Percentiles rank a stretch among this genome's conserved stretches.
phyloP scores from a whole-genome alignment of 2,888 invertebrate genomes.

The Phaedon cochleariae region DNA sequence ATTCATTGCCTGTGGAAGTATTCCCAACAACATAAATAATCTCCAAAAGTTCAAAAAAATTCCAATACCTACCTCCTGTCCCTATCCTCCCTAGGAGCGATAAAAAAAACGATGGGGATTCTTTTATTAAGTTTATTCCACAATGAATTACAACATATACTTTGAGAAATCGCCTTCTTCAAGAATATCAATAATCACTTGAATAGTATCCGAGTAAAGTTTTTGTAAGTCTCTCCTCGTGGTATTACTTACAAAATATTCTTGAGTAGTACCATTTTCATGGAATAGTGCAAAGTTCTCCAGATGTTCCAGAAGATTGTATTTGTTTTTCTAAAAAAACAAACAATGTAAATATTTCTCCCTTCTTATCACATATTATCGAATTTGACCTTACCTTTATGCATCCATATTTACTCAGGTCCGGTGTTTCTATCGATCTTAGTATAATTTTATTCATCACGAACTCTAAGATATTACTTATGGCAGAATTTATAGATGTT shows the following conservation, averaged over 20 bases:
- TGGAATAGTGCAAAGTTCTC: background rate
- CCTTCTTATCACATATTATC: background rate
- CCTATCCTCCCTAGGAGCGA: no score
- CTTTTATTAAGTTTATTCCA: no score
- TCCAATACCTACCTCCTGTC: no score
- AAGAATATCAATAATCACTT: background rate
- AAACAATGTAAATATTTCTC: no score
- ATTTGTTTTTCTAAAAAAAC: background rate
- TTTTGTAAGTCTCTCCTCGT: background rate
- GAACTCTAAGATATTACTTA: conserved; percentile 11
- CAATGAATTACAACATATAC: background rate
- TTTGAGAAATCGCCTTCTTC: background rate
- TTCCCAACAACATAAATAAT: no score
- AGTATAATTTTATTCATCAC: background rate
- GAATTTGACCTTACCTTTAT: background rate
- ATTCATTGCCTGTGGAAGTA: no score
- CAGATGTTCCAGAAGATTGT: background rate
- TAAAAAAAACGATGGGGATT: no score
- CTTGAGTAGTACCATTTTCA: background rate
- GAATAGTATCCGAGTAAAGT: background rate
- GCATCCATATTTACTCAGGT: background rate
- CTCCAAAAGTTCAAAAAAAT: no score
- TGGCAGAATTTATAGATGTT: conserved; percentile 14
- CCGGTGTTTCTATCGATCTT: background rate
- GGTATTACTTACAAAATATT: background rate